These are phyloP conservation scores for Bos indicus DNA, from an alignment of 2,113 vertebrate genomes.

Conservation along the genomic window DNA sequence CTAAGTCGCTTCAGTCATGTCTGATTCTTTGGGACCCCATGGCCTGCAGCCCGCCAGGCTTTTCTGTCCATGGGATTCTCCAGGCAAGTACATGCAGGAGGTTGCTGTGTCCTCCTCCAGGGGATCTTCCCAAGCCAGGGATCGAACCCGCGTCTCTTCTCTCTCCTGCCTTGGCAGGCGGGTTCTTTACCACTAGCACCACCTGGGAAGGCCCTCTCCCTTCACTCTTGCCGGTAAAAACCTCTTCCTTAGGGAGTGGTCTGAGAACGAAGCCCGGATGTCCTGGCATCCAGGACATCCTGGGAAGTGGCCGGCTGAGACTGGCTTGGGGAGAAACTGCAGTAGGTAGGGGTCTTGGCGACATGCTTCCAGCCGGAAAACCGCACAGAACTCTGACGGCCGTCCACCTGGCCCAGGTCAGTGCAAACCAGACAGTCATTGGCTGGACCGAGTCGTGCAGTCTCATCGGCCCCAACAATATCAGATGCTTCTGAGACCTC, in stretches of 20 bases:
- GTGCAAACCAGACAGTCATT: neutral
- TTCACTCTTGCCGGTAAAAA: accelerated
- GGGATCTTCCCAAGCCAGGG: neutral
- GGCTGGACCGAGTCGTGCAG: accelerated
- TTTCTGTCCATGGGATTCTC: neutral
- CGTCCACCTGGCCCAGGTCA: accelerated
- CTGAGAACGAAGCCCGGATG: neutral
- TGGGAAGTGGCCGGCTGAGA: accelerated
- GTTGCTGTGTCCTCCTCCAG: neutral
- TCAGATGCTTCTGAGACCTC: neutral
- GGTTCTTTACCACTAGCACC: neutral
- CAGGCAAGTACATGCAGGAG: neutral
- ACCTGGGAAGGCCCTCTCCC: neutral
- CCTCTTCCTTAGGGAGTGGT: neutral
- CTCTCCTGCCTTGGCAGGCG: neutral
- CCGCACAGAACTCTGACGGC: accelerated
- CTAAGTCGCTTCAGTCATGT: neutral
- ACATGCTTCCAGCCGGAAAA: neutral
- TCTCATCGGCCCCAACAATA: accelerated
- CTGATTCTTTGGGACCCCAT: neutral
- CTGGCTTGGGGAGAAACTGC: neutral
- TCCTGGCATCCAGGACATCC: neutral
- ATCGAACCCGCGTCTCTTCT: accelerated
- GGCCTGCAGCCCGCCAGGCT: neutral
- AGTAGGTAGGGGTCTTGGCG: accelerated